Percentiles rank a stretch among this genome's conserved stretches.
phyloP scores from a whole-genome alignment of 2,113 vertebrate genomes.

The Proteles cristata region DNA sequence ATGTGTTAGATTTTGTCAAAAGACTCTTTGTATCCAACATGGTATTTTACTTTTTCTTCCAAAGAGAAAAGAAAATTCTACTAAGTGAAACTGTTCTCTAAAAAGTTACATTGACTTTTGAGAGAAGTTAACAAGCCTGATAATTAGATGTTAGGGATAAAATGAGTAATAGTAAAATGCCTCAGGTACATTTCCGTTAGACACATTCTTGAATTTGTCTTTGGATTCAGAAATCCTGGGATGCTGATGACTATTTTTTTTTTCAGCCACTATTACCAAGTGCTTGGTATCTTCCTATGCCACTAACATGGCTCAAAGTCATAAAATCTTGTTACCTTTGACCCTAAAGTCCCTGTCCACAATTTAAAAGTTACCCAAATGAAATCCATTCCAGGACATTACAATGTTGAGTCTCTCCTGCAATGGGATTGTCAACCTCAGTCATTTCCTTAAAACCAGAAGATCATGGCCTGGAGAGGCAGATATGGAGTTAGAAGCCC shows the following conservation, averaged over 20 bases:
- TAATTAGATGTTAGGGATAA: not conserved
- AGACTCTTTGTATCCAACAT: not conserved
- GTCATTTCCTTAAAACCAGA: not conserved
- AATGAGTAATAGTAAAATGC: not conserved
- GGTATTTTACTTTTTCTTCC: not conserved
- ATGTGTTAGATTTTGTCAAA: slow-evolving; percentile 53
- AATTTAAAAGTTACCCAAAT: not conserved
- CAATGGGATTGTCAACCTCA: not conserved
- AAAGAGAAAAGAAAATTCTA: not conserved
- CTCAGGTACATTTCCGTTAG: not conserved
- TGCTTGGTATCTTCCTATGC: not conserved
- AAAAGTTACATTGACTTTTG: not conserved
- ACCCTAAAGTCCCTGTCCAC: not conserved
- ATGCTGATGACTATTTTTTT: not conserved
- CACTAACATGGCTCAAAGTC: not conserved
- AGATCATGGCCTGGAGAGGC: not conserved
- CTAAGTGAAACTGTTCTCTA: not conserved
- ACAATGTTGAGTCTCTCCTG: not conserved
- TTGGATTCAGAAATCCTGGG: not conserved
- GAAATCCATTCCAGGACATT: not conserved
- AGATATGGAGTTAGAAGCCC: not conserved
- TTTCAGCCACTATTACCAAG: not conserved
- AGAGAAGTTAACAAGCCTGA: not conserved
- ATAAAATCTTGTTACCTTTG: not conserved
- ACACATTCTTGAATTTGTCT: not conserved